phyloP scores from a whole-genome alignment of 2,113 vertebrate species.

The Planiliza haematocheilus region DNA sequence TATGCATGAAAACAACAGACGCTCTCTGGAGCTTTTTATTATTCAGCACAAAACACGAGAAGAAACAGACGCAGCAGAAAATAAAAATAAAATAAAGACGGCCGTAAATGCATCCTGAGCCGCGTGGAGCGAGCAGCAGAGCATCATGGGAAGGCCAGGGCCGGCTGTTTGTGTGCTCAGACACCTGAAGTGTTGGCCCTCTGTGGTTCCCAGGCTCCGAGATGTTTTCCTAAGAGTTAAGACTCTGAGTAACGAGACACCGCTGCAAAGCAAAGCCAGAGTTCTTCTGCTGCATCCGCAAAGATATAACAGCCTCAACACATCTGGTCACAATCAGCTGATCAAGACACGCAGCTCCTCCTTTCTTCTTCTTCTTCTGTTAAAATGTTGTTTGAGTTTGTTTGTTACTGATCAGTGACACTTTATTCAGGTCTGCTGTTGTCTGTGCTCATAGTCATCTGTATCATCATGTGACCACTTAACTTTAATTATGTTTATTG shows the following conservation, averaged over 20 bases:
- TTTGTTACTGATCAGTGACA: no score
- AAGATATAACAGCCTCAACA: no score
- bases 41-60: slow-evolving; percentile 45
- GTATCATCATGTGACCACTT: no score
- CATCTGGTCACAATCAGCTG: slow-evolving; percentile 16
- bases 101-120: background rate
- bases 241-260: slow-evolving; percentile 60
- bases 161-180: slow-evolving; percentile 59
- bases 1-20: slow-evolving; percentile 64
- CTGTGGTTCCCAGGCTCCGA: slow-evolving; percentile 45
- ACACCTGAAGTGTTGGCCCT: slow-evolving; percentile 46
- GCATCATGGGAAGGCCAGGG: slow-evolving; percentile 39
- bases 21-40: slow-evolving; percentile 34
- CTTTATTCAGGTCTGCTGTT: no score
- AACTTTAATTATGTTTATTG: no score
- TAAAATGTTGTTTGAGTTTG: no score
- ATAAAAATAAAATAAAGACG: no score
- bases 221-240: slow-evolving; percentile 54
- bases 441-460: no score
- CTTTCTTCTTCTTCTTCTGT: no score
- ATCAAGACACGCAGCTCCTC: no score
- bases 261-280: slow-evolving; percentile 47
- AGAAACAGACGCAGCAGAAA: background rate
- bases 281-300: background rate
- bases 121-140: background rate